A percentile compares a stretch with the other conserved stretches of the same genome.
phyloP scores from a whole-genome alignment of 2,888 invertebrate species.

The Orthonevra nobilis region DNA sequence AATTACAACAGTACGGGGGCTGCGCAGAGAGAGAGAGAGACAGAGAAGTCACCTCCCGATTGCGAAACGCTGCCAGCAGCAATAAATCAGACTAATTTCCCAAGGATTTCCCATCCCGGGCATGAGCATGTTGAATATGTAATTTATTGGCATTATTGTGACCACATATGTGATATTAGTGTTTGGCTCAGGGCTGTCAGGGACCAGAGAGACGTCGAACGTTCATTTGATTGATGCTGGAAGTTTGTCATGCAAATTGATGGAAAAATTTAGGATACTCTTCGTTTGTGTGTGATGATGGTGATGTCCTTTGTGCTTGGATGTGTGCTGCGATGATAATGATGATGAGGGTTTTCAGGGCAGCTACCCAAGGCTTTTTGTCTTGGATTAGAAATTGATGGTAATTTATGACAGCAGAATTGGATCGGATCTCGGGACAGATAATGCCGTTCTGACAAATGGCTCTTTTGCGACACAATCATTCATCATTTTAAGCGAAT shows the following conservation, averaged over 20 bases:
- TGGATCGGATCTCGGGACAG: slow-evolving; percentile 34
- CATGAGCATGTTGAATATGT: slow-evolving; percentile 64
- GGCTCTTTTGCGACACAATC: slow-evolving; percentile 20
- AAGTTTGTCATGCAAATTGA: slow-evolving; percentile 70
- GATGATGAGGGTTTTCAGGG: slow-evolving; percentile 47
- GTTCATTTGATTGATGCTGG: slow-evolving; percentile 65
- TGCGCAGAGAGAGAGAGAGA: no score
- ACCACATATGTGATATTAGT: slow-evolving; percentile 64
- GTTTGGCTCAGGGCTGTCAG: slow-evolving; percentile 39
- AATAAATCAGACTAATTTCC: slow-evolving; percentile 69
- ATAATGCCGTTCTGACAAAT: slow-evolving; percentile 42
- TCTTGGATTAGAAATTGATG: slow-evolving; percentile 53
- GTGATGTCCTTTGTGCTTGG: not conserved
- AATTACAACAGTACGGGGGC: slow-evolving; percentile 21
- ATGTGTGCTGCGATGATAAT: slow-evolving; percentile 23
- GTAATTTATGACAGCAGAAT: slow-evolving; percentile 51
- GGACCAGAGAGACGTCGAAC: slow-evolving; percentile 42
- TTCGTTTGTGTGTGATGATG: not conserved
- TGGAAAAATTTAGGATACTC: slow-evolving; percentile 64
- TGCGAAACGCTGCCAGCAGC: slow-evolving; percentile 45
- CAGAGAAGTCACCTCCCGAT: slow-evolving; percentile 28
- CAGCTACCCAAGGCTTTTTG: slow-evolving; percentile 42
- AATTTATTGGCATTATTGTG: slow-evolving; percentile 70
- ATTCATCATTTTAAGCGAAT: slow-evolving; percentile 38
- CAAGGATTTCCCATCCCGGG: slow-evolving; percentile 52